Conservation (phyloP, 1,140 invertebrate species). For the Plodia interpunctella region DNA sequence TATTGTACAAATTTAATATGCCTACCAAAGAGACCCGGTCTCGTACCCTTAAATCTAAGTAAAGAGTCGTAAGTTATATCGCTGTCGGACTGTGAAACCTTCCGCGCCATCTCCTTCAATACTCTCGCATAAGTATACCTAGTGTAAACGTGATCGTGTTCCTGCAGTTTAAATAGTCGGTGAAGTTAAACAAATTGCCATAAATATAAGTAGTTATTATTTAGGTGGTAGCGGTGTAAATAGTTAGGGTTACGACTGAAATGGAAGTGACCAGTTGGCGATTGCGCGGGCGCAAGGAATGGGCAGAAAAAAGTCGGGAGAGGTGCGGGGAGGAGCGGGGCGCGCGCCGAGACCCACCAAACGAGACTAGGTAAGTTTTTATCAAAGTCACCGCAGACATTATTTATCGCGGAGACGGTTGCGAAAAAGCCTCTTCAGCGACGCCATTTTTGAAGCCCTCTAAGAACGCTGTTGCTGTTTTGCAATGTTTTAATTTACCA, state of each 20-base stretch:
- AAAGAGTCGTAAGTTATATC: slow-evolving; percentile 69
- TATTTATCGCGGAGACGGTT: slow-evolving; percentile 75
- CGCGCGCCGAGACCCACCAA: slow-evolving; percentile 62
- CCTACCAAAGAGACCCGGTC: slow-evolving; percentile 79
- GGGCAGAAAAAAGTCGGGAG: slow-evolving; percentile 60
- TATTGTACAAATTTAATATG: slow-evolving; percentile 78
- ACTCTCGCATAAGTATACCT: slow-evolving; percentile 69
- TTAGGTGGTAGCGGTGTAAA: slow-evolving; percentile 69
- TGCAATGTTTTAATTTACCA: slow-evolving; percentile 73
- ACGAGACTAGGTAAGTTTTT: slow-evolving; percentile 75
- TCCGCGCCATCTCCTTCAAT: slow-evolving; percentile 71
- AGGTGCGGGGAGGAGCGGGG: slow-evolving; percentile 28
- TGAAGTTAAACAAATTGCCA: slow-evolving; percentile 76
- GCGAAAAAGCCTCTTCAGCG: slow-evolving; percentile 72
- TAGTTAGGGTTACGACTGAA: slow-evolving; percentile 61
- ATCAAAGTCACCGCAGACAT: slow-evolving; percentile 72
- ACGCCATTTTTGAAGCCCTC: slow-evolving; percentile 72
- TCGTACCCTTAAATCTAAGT: slow-evolving; percentile 75
- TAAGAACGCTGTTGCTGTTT: slow-evolving; percentile 56
- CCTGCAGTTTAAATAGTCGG: slow-evolving; percentile 74
- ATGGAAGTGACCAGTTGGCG: slow-evolving; percentile 63
- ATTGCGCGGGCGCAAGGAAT: slow-evolving; percentile 66
- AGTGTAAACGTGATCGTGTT: slow-evolving; percentile 75
- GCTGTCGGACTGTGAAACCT: slow-evolving; percentile 57
- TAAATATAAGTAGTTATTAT: slow-evolving; percentile 75